Base-by-base conservation (phyloP, 2,888 invertebrate species). In the Cyrtodaria siliqua region DNA sequence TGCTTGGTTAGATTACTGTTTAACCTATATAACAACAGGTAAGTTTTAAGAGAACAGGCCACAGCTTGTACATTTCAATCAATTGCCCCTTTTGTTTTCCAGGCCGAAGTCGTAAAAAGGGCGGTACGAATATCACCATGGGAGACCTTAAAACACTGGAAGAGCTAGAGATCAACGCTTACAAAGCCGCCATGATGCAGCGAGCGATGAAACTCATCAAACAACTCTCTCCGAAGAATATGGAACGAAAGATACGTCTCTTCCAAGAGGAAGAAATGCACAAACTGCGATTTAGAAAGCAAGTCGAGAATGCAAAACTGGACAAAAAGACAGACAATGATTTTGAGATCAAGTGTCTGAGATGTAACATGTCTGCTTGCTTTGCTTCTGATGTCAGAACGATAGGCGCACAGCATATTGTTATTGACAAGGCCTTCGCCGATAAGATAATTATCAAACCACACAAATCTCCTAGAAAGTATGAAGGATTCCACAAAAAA, bases 51-150 rank as follows among this genome's bases (percentile, higher is more conserved):
- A n/a, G n/a, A n/a, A n/a, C n/a, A n/a, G n/a, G n/a, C n/a, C n/a
- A n/a, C n/a, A n/a, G n/a, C n/a, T n/a, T n/a, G n/a, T n/a, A n/a
- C n/a, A n/a, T n/a, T n/a, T n/a, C n/a, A n/a, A n/a, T n/a, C n/a
- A n/a, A n/a, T n/a, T n/a, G n/a, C n/a, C n/a, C n/a, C n/a, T n/a
- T n/a, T n/a, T 53, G 12, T 23, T 27, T 47, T 73, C n/a, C 57
- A 83, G 83, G 83, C 44, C 79, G 81, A 38, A 79, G 68, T 42
- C 70, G 83, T 23, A 74, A 74, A 44, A 59, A 71, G 29, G 70
- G 68, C 16, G 81, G 74, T n/a, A 64, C 47, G 8, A 61, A 59
- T 18, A 33, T 77, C 23, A 44, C 70, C 1, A 47, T 77, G 50
- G 81, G 67, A 33, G 23, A 56, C 42, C 71, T 63, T 29, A 61